phyloP scores from a whole-genome alignment of 1,140 invertebrate genomes.

The Tyrophagus putrescentiae region DNA sequence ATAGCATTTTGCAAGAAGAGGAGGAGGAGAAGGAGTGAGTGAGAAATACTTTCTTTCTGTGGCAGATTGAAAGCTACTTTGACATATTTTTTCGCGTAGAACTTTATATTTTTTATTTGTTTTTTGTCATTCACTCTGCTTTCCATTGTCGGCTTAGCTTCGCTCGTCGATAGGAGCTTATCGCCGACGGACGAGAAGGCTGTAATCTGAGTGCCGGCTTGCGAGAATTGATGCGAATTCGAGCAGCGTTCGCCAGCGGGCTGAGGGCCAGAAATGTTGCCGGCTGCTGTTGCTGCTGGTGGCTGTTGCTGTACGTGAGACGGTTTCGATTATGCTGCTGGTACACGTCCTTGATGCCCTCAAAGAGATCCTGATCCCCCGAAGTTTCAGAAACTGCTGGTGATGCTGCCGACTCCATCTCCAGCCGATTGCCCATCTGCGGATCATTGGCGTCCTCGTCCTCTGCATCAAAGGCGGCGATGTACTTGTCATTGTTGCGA shows the following conservation, averaged over 20 bases:
- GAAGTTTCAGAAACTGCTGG: neutral
- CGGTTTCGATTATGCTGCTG: neutral
- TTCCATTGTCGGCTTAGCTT: neutral
- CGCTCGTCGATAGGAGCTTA: neutral
- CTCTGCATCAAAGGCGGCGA: too few species aligned
- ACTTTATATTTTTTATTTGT: constrained; percentile 1
- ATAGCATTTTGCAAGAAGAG: too few species aligned
- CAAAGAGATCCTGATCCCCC: neutral
- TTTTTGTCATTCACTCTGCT: neutral
- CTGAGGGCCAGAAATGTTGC: neutral
- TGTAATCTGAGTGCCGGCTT: too few species aligned
- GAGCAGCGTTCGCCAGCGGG: neutral
- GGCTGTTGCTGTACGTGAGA: neutral
- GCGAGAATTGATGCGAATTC: neutral
- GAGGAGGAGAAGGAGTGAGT: too few species aligned
- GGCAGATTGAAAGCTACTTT: too few species aligned
- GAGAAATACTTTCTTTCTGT: too few species aligned
- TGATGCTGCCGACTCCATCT: neutral
- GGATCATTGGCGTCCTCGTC: neutral
- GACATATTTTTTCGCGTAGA: too few species aligned
- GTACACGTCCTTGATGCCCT: neutral
- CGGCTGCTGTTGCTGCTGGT: neutral
- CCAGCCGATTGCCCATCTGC: neutral
- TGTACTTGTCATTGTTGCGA: constrained; percentile 11
- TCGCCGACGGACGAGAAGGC: too few species aligned